A percentile compares a stretch with the other conserved stretches of the same genome.
These are phyloP conservation scores for Chelonus formosanus DNA, from an alignment of 2,888 invertebrate species.

Conservation along the genomic window DNA sequence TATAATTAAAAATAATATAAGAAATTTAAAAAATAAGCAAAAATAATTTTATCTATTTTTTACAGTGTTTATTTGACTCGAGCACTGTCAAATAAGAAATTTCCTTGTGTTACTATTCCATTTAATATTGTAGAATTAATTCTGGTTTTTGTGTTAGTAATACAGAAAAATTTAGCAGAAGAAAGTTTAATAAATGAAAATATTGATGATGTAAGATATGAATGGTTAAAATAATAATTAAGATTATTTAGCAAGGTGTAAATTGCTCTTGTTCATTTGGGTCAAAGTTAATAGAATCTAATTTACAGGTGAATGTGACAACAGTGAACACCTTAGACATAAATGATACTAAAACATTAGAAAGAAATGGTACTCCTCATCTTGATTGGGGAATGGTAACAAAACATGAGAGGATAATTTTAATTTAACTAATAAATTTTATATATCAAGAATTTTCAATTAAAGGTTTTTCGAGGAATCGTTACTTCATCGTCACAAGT, in stretches of 20 bases:
- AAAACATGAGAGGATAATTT: conserved; percentile 22
- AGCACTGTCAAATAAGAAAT: conserved; percentile 50
- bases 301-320: conserved; percentile 27
- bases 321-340: background rate
- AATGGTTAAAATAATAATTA: background rate
- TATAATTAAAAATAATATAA: conserved; percentile 9
- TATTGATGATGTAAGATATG: background rate
- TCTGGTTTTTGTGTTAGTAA: conserved; percentile 54
- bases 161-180: conserved; percentile 43
- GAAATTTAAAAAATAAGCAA: background rate
- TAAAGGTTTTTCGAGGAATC: conserved; percentile 62
- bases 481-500: conserved; percentile 64
- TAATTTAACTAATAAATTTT: background rate
- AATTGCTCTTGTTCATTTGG: too few species aligned
- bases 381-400: conserved; percentile 62
- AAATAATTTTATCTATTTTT: conserved; percentile 22
- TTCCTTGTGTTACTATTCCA: conserved; percentile 60
- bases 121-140: conserved; percentile 60
- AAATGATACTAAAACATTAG: too few species aligned
- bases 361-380: conserved; percentile 18
- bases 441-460: conserved; percentile 14
- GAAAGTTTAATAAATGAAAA: background rate
- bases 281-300: background rate
- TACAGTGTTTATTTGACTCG: conserved; percentile 58
- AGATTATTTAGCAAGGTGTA: too few species aligned